These are phyloP conservation scores for Hylyphantes graminicola DNA, from an alignment of 1,140 invertebrate genomes.

Conservation along the genomic window DNA sequence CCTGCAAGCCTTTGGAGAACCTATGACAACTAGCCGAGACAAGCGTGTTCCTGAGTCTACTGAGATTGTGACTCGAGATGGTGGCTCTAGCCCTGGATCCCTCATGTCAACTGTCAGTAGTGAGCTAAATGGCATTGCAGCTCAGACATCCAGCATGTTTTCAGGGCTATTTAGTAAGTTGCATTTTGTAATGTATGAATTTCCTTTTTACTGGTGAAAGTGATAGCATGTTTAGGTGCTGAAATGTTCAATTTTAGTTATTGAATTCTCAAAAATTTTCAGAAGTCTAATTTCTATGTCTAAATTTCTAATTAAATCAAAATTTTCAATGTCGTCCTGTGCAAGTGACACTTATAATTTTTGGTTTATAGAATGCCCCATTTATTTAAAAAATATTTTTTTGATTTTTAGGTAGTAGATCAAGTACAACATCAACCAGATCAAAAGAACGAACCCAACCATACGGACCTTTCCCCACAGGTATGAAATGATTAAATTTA, in stretches of 20 bases:
- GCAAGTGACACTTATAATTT: too few species aligned
- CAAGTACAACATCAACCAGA: conserved; percentile 61
- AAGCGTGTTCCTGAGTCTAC: conserved; percentile 55
- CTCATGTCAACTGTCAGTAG: conserved; percentile 61
- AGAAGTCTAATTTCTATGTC: too few species aligned
- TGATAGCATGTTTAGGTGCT: too few species aligned
- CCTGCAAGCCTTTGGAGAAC: conserved; percentile 62
- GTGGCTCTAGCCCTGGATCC: conserved; percentile 59
- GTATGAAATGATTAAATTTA: conserved; percentile 63
- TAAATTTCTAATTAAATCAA: too few species aligned
- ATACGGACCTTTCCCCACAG: conserved; percentile 76
- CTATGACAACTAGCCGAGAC: conserved; percentile 56
- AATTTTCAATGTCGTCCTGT: too few species aligned
- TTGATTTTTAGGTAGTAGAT: conserved; percentile 51
- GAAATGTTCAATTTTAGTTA: too few species aligned
- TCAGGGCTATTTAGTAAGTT: conserved; percentile 86
- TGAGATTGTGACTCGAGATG: conserved; percentile 51
- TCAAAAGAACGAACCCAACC: conserved; percentile 74
- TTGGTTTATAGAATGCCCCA: too few species aligned
- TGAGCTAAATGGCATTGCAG: conserved; percentile 83
- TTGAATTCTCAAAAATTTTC: too few species aligned
- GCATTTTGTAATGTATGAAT: neutral
- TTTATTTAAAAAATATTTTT: neutral
- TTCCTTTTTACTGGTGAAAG: too few species aligned
- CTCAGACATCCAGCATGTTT: conserved; percentile 90